Evolutionary conservation across 2,888 invertebrate species (phyloP).

Genomic region (Arenicola marina): DNA sequence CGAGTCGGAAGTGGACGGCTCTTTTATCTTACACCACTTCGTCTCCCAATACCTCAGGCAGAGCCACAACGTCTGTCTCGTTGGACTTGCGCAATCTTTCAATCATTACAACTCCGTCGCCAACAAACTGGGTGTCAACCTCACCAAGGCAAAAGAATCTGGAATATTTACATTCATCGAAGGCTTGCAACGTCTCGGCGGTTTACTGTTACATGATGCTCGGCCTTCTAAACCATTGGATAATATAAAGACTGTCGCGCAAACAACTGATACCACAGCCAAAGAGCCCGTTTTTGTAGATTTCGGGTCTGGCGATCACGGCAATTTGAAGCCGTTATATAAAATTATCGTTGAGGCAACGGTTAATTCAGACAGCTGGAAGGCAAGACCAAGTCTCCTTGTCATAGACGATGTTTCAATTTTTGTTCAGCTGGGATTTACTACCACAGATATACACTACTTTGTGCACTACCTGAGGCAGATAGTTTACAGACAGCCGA

Average conservation of each 20-base stretch:
- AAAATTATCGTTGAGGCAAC: too few relatives aligned
- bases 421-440: background rate
- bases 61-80: conserved; percentile 36
- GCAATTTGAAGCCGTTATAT: background rate
- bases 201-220: background rate
- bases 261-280: too few relatives aligned
- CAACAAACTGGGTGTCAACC: conserved; percentile 44
- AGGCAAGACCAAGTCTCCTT: background rate
- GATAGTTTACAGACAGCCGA: background rate
- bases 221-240: background rate
- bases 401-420: background rate
- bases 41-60: conserved; percentile 38
- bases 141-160: conserved; percentile 20
- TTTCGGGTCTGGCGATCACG: background rate
- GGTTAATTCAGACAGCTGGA: background rate
- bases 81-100: conserved; percentile 44
- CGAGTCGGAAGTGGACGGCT: conserved; percentile 31
- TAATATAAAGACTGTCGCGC: too few relatives aligned
- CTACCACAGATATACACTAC: background rate
- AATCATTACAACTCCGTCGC: conserved; percentile 46
- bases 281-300: background rate
- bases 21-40: conserved; percentile 49
- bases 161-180: background rate
- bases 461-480: background rate
- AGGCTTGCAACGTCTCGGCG: background rate